phyloP scores from a whole-genome alignment of 2,113 vertebrate species.

The Cyanoderma ruficeps region DNA sequence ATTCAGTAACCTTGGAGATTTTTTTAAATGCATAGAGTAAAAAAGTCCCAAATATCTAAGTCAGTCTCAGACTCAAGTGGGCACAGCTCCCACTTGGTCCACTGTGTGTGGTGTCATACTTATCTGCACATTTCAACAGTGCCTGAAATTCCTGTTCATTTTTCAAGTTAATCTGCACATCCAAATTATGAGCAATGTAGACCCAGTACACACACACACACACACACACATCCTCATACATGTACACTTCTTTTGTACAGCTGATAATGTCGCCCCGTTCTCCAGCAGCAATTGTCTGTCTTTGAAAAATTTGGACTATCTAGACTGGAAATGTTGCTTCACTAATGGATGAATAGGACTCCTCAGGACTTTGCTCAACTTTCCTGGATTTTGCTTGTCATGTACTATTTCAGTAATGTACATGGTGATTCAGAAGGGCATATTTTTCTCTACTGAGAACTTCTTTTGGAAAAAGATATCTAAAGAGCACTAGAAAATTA shows the following conservation, averaged over 20 bases:
- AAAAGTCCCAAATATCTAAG: background rate
- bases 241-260: background rate
- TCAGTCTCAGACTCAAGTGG: background rate
- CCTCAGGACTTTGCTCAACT: background rate
- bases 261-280: background rate
- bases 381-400: background rate
- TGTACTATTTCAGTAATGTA: background rate
- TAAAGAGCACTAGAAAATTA: background rate
- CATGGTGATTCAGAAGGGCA: background rate
- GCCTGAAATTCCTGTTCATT: background rate
- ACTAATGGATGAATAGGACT: background rate
- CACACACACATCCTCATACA: too few relatives aligned
- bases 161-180: background rate
- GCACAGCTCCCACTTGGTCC: background rate
- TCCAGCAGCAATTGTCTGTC: background rate
- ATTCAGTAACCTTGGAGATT: background rate
- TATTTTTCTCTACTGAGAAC: background rate
- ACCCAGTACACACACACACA: too few relatives aligned
- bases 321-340: background rate
- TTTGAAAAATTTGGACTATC: background rate
- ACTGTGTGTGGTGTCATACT: accelerated
- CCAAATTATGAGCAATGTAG: background rate
- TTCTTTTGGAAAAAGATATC: background rate
- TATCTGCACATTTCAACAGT: background rate
- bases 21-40: background rate